These are phyloP conservation scores for Ploceus nigricollis DNA, from an alignment of 2,113 vertebrate species.

Conservation along the genomic window DNA sequence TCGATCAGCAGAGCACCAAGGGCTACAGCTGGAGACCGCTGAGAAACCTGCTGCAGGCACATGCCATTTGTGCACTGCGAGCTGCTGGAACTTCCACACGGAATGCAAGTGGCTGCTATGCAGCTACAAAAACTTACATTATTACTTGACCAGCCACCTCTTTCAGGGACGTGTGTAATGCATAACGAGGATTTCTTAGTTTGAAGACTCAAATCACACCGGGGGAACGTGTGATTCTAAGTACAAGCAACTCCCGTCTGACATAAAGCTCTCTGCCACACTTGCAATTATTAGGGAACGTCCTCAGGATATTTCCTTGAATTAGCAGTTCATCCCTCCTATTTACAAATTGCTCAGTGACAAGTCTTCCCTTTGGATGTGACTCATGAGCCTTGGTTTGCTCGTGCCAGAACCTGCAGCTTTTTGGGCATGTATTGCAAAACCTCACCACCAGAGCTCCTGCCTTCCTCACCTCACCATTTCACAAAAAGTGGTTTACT, in stretches of 20 bases:
- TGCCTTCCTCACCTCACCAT: neutral
- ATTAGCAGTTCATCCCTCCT: conserved; percentile 20
- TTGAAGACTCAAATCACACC: neutral
- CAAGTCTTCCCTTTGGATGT: conserved; percentile 25
- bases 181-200: neutral
- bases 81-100: neutral
- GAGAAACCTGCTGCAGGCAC: neutral
- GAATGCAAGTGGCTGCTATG: neutral
- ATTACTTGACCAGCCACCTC: neutral
- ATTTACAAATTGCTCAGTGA: conserved; percentile 29
- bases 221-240: neutral
- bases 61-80: neutral
- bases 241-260: neutral
- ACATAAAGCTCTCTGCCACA: neutral
- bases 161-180: neutral
- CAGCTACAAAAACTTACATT: neutral
- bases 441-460: neutral
- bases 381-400: conserved; percentile 10
- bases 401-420: neutral
- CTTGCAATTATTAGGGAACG: conserved; percentile 13
- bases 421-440: neutral
- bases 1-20: neutral
- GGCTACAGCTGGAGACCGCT: neutral
- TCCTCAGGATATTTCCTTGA: neutral
- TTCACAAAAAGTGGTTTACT: neutral